Percentiles rank a stretch among this genome's conserved stretches.
These are phyloP conservation scores for Vesta saturnalis DNA, from an alignment of 2,888 invertebrate genomes.

Conservation along the genomic window DNA sequence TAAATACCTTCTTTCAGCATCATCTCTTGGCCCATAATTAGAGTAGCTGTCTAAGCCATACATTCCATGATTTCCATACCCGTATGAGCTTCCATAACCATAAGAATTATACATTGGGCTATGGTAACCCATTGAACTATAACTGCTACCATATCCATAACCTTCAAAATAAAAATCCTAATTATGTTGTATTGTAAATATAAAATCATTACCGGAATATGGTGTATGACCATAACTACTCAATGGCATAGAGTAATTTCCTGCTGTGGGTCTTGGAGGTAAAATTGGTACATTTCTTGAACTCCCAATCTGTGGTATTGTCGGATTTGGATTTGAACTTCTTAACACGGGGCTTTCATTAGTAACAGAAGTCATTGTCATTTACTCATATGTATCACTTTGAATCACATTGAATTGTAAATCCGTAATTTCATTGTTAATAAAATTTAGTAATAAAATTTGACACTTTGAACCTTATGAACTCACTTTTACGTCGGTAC, in stretches of 20 bases:
- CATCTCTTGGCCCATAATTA: slow-evolving; percentile 58
- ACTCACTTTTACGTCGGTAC: neutral
- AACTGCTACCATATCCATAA: slow-evolving; percentile 34
- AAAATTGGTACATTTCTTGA: slow-evolving; percentile 54
- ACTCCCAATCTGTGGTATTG: slow-evolving; percentile 38
- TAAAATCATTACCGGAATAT: slow-evolving; percentile 41
- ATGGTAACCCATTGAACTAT: slow-evolving; percentile 33
- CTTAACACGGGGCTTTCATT: slow-evolving; percentile 33
- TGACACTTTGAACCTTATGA: slow-evolving; percentile 46
- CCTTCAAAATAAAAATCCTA: slow-evolving; percentile 25
- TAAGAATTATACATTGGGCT: slow-evolving; percentile 44
- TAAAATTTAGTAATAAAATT: slow-evolving; percentile 43
- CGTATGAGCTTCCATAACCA: slow-evolving; percentile 51
- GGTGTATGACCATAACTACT: slow-evolving; percentile 43
- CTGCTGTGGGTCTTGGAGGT: slow-evolving; percentile 57
- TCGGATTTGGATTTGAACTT: slow-evolving; percentile 42
- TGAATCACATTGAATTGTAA: slow-evolving; percentile 3
- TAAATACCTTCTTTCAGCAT: slow-evolving; percentile 71
- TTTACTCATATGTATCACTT: neutral
- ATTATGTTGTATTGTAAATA: neutral
- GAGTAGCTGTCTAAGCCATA: slow-evolving; percentile 58
- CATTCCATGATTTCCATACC: slow-evolving; percentile 54
- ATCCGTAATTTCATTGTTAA: neutral
- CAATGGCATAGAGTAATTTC: slow-evolving; percentile 35
- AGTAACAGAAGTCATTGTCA: neutral